Percentiles rank a stretch among this genome's conserved stretches.
These are phyloP conservation scores for Polymixis flavicincta DNA, from an alignment of 2,888 invertebrate species.

Conservation along the genomic window DNA sequence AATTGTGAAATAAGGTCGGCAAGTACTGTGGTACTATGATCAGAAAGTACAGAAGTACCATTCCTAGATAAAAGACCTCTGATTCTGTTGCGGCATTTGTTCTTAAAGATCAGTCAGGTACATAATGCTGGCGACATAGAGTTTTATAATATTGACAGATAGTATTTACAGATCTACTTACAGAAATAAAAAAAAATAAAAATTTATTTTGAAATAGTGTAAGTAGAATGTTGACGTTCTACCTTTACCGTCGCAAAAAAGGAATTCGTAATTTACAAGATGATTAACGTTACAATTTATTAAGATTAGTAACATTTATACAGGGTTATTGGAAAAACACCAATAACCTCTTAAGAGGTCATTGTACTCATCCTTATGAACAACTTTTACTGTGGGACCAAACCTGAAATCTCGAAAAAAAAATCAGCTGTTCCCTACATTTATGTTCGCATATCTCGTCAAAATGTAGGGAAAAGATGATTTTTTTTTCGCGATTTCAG, in stretches of 20 bases:
- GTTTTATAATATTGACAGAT: neutral
- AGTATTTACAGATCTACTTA: neutral
- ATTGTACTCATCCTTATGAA: no score
- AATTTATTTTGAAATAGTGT: neutral
- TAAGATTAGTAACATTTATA: neutral
- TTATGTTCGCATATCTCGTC: no score
- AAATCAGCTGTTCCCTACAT: no score
- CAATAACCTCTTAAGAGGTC: no score
- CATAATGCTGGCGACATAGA: neutral
- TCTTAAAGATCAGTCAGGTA: neutral
- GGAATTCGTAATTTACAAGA: neutral
- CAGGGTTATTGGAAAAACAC: no score
- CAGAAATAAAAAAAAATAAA: neutral
- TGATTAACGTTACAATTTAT: neutral
- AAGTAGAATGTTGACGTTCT: no score
- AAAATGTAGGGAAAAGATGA: no score
- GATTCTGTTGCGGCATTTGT: neutral
- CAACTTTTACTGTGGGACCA: no score
- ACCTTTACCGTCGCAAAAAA: neutral
- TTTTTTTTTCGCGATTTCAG: no score
- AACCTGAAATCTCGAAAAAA: no score
- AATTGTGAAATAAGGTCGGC: constrained; percentile 82
- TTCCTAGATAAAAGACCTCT: neutral
- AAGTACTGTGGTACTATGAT: constrained; percentile 43
- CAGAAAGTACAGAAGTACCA: constrained; percentile 34